Conservation (phyloP, 2,113 vertebrate genomes). For the Perca schrenkii region DNA sequence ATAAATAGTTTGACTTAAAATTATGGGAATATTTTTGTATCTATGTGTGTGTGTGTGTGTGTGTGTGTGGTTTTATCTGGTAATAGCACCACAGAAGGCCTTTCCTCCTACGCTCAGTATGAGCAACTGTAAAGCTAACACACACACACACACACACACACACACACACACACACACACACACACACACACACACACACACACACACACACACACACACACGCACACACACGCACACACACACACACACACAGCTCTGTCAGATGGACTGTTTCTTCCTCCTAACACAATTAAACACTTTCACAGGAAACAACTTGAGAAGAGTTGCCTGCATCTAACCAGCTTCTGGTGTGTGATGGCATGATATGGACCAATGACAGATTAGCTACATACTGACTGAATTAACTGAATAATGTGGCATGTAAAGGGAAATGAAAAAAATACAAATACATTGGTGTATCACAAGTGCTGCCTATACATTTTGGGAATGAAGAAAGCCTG, state of each 20-base stretch:
- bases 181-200: slow-evolving; percentile 25
- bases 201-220: slow-evolving; percentile 13
- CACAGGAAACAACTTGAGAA: slow-evolving; percentile 51
- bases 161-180: slow-evolving; percentile 35
- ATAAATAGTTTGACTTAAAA: slow-evolving; percentile 51
- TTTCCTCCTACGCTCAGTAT: too few species aligned
- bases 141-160: slow-evolving; percentile 16
- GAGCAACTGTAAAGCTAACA: too few species aligned
- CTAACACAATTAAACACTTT: slow-evolving; percentile 47
- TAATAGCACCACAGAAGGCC: too few species aligned
- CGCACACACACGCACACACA: slow-evolving; percentile 20
- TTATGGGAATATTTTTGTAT: slow-evolving; percentile 19
- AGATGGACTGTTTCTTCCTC: slow-evolving; percentile 54
- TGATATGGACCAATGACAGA: slow-evolving; percentile 1
- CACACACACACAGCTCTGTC: slow-evolving; percentile 31
- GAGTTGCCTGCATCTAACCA: slow-evolving; percentile 15
- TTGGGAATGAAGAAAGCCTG: background rate
- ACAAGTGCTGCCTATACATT: background rate
- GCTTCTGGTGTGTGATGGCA: slow-evolving; percentile 13
- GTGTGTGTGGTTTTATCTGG: background rate
- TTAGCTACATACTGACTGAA: background rate
- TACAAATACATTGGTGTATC: background rate
- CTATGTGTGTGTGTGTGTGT: slow-evolving; percentile 30
- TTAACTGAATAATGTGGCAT: background rate
- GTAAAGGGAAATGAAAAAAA: background rate